These are phyloP conservation scores for Limnephilus lunatus DNA, from an alignment of 2,888 invertebrate genomes.

Conservation along the genomic window DNA sequence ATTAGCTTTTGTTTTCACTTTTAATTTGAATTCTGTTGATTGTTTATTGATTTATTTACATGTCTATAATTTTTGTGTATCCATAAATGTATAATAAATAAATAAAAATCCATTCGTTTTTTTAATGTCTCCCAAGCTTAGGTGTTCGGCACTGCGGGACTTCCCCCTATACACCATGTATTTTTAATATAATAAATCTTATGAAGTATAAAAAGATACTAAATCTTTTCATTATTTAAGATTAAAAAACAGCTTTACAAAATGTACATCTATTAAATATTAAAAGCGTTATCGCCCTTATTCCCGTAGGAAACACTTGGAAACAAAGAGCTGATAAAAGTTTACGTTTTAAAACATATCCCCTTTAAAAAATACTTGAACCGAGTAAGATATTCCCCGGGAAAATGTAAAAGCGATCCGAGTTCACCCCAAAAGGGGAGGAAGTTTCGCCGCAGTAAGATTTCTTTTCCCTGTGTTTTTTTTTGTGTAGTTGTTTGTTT, in stretches of 20 bases:
- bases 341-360: constrained; percentile 34
- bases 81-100: too few species aligned
- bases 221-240: constrained; percentile 31
- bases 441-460: not conserved
- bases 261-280: constrained; percentile 2
- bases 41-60: too few species aligned
- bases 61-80: too few species aligned
- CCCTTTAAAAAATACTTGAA: not conserved
- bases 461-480: not conserved
- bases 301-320: not conserved
- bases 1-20: too few species aligned
- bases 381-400: not conserved
- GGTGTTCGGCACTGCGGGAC: too few species aligned
- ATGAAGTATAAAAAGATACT: constrained; percentile 3
- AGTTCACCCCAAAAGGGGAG: not conserved
- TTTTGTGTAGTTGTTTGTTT: not conserved
- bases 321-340: constrained; percentile 46
- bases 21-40: too few species aligned
- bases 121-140: too few species aligned
- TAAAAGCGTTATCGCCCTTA: constrained; percentile 20
- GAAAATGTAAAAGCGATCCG: not conserved
- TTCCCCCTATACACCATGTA: not conserved
- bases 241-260: constrained; percentile 27
- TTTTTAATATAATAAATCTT: not conserved
- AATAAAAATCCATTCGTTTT: too few species aligned